Percentiles rank a stretch among this genome's conserved stretches.
phyloP scores from a whole-genome alignment of 2,888 invertebrate genomes.

The Dryococelus australis region DNA sequence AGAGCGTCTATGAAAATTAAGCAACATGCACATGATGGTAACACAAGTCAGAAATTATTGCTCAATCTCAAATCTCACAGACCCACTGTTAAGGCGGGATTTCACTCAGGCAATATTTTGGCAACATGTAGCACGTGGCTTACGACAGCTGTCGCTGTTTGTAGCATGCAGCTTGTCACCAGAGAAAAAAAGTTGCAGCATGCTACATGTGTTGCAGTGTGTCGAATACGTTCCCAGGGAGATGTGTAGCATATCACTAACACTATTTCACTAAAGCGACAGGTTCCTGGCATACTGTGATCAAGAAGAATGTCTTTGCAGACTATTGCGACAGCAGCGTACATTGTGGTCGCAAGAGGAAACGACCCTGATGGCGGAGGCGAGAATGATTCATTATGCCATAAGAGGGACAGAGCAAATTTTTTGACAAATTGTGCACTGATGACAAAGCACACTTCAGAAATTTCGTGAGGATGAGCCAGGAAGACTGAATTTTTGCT shows the following conservation, averaged over 20 bases:
- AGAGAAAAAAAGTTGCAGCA: neutral
- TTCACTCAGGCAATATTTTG: constrained; percentile 24
- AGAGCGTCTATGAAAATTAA: no score
- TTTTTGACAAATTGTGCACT: constrained; percentile 26
- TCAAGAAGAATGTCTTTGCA: neutral
- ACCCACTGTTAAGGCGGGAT: neutral
- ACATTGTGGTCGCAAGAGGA: constrained; percentile 20
- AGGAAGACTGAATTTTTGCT: no score
- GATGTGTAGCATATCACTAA: constrained; percentile 11
- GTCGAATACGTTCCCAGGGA: constrained; percentile 20
- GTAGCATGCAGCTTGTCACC: constrained; percentile 12
- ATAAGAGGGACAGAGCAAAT: constrained; percentile 7
- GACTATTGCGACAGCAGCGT: constrained; percentile 6
- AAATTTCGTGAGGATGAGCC: constrained; percentile 27
- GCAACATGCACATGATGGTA: no score
- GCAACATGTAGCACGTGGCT: neutral
- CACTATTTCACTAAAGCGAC: constrained; percentile 24
- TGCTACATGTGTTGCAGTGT: neutral
- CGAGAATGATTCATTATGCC: neutral
- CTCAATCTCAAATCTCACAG: no score
- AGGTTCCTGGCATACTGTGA: neutral
- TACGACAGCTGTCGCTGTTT: no score
- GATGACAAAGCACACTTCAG: constrained; percentile 16
- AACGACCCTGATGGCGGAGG: neutral
- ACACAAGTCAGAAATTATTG: no score